These are phyloP conservation scores for Apocrypta bakeri DNA, from an alignment of 1,140 invertebrate genomes.

Conservation along the genomic window DNA sequence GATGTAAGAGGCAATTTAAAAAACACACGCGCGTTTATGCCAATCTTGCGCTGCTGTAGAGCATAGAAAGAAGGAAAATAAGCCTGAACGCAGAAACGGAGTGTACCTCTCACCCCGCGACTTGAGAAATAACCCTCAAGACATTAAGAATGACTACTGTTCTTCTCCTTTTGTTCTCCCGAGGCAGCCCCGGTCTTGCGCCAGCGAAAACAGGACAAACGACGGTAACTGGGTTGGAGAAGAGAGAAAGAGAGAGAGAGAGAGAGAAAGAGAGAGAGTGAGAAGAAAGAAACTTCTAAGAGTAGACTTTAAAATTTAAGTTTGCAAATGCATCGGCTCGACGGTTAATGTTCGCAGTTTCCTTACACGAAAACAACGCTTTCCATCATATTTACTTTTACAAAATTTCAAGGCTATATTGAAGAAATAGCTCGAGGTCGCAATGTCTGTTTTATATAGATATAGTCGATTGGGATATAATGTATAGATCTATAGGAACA, in stretches of 20 bases:
- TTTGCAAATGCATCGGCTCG: slow-evolving; percentile 37
- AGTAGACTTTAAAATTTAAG: slow-evolving; percentile 46
- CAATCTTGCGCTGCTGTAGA: slow-evolving; percentile 20
- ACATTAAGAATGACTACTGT: slow-evolving; percentile 42
- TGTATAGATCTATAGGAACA: background rate
- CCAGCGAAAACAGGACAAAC: slow-evolving; percentile 11
- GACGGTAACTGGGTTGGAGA: background rate
- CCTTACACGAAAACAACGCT: background rate
- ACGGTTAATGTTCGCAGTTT: slow-evolving; percentile 4
- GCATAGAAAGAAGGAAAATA: background rate
- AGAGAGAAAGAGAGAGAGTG: background rate
- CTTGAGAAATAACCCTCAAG: slow-evolving; percentile 51
- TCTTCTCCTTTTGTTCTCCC: slow-evolving; percentile 42
- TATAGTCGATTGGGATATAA: too few species aligned
- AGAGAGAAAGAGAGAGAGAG: background rate
- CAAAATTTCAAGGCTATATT: too few species aligned
- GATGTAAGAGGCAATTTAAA: slow-evolving; percentile 49
- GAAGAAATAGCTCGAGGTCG: too few species aligned
- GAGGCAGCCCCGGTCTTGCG: background rate
- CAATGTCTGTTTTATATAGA: too few species aligned
- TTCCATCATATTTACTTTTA: background rate
- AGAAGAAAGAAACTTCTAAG: background rate
- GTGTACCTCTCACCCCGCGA: slow-evolving; percentile 33
- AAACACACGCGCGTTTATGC: slow-evolving; percentile 46
- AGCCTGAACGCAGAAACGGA: background rate